Evolutionary conservation across 2,888 invertebrate species (phyloP), one percentile per base, ranked within the genome.

Genomic region (Branchipolynoe longqiensis): DNA sequence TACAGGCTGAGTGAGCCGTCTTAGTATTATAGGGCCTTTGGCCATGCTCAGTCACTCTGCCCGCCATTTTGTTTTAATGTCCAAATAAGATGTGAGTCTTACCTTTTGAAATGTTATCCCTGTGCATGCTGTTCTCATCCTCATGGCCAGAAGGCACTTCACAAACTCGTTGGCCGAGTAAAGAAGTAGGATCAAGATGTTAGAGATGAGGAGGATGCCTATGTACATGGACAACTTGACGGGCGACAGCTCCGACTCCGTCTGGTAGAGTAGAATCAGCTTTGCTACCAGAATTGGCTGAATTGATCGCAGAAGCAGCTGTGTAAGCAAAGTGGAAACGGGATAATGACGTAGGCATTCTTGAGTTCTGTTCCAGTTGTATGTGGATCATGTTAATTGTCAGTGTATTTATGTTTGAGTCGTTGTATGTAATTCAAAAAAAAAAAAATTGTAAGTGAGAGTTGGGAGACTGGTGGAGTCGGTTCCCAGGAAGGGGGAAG

Each of bases 81-180:
- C n/a, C n/a, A n/a, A n/a, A n/a, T n/a, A n/a, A n/a, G n/a, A n/a
- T n/a, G n/a, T n/a, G n/a, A 25, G 62, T 62, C 33, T 2, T n/a
- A 81, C 81, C 81, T 81, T 81, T 54, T 54, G 48, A 54, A 54
- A 81, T 12, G 56, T 81, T 18, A 81, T 14, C 22, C 81, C 81
- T 1, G 81, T 54, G 48, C 81, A 81, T 8, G 81, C 81, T 3
- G 81, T 81, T 28, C 81, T 81, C 81, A 81, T 81, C 28, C 56
- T 56, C 81, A 81, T 81, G 12, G 54, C 81, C 22, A 81, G 18
- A 18, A 81, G 62, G 1, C 62, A 28, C 33, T 62, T 62, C 12
- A 62, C 33, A 31, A 62, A 62, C 62, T 62, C 62, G 22, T 62
- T 62, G 22, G 62, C 62, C 22, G 62, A 62, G 33, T 62, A 62